Evolutionary conservation across 2,888 invertebrate genomes (phyloP).

Genomic region (Catocala sponsa): DNA sequence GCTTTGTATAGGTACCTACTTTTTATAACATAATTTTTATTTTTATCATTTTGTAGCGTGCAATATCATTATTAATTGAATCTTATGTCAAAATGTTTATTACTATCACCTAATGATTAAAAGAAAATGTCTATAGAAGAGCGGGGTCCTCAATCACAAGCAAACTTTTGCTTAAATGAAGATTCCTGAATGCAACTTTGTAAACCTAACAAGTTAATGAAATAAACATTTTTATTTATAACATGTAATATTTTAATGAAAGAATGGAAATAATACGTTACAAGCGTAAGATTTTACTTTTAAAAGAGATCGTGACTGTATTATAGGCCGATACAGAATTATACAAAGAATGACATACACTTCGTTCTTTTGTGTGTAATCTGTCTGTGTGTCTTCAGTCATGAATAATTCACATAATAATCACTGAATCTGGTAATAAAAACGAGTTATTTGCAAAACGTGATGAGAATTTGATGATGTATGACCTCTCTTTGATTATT

Average conservation of each 20-base stretch:
- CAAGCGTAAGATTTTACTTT: constrained; percentile 33
- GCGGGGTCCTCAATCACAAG: too few relatives aligned
- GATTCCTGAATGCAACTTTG: too few relatives aligned
- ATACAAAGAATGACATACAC: constrained; percentile 30
- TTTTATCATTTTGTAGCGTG: too few relatives aligned
- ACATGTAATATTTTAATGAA: constrained; percentile 10
- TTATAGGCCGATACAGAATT: constrained; percentile 1
- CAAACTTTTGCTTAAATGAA: too few relatives aligned
- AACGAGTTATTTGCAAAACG: constrained; percentile 42
- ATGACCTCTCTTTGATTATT: constrained; percentile 24
- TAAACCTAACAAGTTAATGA: too few relatives aligned
- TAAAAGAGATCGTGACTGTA: constrained; percentile 42
- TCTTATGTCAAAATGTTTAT: too few relatives aligned
- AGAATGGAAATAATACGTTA: constrained; percentile 14
- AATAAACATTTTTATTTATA: too few relatives aligned
- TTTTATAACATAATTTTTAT: too few relatives aligned
- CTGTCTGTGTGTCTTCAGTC: constrained; percentile 24
- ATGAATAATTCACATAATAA: constrained; percentile 51
- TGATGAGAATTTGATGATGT: constrained; percentile 41
- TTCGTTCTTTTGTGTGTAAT: constrained; percentile 48
- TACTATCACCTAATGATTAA: too few relatives aligned
- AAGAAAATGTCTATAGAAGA: too few relatives aligned
- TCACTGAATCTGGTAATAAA: constrained; percentile 43
- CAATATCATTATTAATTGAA: too few relatives aligned
- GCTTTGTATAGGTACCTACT: too few relatives aligned